phyloP scores from a whole-genome alignment of 2,797 vertebrate species.

The Microctenopoma stevenorrisi region DNA sequence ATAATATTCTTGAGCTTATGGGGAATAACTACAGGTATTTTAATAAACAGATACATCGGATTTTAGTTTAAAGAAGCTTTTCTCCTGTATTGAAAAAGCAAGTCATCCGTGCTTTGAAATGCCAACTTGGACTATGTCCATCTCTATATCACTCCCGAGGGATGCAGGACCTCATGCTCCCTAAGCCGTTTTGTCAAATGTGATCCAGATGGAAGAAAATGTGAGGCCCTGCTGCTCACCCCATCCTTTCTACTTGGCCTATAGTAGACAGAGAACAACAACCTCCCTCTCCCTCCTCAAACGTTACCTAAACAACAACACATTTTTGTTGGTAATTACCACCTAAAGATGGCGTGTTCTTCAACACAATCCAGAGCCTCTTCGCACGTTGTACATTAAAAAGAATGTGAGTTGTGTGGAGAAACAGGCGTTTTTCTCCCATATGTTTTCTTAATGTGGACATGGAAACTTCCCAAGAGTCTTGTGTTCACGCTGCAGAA shows the following conservation, averaged over 20 bases:
- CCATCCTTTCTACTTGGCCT: slow-evolving; percentile 64
- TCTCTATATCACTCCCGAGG: background rate
- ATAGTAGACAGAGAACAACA: slow-evolving; percentile 58
- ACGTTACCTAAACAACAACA: slow-evolving; percentile 58
- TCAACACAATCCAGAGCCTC: background rate
- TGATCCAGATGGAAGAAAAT: slow-evolving; percentile 70
- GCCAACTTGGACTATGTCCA: slow-evolving; percentile 15
- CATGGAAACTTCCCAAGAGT: slow-evolving; percentile 12
- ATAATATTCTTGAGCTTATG: background rate
- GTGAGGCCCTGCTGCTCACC: slow-evolving; percentile 27
- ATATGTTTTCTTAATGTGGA: too few species aligned
- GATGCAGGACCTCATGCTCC: slow-evolving; percentile 28
- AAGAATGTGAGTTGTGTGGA: background rate
- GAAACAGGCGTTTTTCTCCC: background rate
- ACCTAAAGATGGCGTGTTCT: slow-evolving; percentile 4
- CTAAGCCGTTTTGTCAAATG: slow-evolving; percentile 45
- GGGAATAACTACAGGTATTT: background rate
- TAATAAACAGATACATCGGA: background rate
- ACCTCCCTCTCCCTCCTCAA: slow-evolving; percentile 59
- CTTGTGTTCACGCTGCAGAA: slow-evolving; percentile 7
- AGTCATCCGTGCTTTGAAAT: slow-evolving; percentile 6
- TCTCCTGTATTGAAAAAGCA: background rate
- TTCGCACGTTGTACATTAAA: background rate
- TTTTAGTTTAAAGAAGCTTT: background rate
- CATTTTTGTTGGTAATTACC: slow-evolving; percentile 40